Percentiles rank a stretch among this genome's conserved stretches.
Conservation (phyloP, 2,797 vertebrate species). For the Fundulus diaphanus region DNA sequence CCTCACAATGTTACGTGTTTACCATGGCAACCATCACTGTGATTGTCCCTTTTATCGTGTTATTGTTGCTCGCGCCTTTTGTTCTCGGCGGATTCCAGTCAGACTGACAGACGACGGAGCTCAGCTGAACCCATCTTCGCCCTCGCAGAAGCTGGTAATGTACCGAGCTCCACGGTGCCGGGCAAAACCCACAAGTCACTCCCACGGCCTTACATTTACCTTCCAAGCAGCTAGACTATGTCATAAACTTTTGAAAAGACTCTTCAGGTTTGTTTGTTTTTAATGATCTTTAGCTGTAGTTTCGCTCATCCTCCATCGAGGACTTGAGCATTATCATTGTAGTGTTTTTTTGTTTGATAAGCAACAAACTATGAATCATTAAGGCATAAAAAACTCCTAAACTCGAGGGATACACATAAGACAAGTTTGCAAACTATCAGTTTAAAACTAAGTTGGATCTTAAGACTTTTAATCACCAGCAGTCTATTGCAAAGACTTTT, state of each 20-base stretch:
- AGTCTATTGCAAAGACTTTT: background rate
- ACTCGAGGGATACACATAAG: background rate
- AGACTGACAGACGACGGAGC: constrained; percentile 14
- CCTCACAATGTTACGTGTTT: constrained; percentile 57
- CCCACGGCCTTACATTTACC: background rate
- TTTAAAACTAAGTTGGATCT: background rate
- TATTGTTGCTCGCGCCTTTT: constrained; percentile 32
- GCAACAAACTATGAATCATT: background rate
- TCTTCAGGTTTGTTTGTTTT: background rate
- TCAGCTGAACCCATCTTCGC: constrained; percentile 11
- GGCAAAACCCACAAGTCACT: background rate
- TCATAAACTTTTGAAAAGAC: background rate
- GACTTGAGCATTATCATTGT: too few species aligned
- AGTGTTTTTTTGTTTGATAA: too few species aligned
- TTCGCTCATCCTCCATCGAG: too few species aligned
- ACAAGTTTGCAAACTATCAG: background rate
- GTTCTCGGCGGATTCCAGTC: constrained; percentile 28
- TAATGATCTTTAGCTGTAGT: background rate
- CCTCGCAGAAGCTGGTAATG: background rate
- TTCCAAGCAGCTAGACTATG: background rate
- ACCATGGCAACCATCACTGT: constrained; percentile 73
- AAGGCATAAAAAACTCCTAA: background rate
- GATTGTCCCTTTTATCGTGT: constrained; percentile 58
- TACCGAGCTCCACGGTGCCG: background rate
- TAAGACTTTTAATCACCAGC: background rate